phyloP scores from a whole-genome alignment of 23 tunicate species.

The Styela plicata region DNA sequence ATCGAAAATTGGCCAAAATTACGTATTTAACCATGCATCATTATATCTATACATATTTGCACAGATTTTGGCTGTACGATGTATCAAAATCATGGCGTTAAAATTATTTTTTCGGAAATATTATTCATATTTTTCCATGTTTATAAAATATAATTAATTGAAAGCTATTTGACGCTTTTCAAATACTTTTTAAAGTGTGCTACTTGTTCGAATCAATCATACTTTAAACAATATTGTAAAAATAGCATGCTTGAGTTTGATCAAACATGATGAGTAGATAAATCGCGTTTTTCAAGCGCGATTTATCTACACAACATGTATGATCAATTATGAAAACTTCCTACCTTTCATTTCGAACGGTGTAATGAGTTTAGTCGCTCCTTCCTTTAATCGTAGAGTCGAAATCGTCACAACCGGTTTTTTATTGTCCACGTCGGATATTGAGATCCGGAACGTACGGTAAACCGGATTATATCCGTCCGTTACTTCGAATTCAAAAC shows the following conservation, averaged over 20 bases:
- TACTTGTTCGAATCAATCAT: no score
- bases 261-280: no score
- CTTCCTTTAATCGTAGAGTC: slow-evolving; percentile 80
- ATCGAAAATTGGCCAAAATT: no score
- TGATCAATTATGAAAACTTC: neutral
- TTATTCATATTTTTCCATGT: neutral
- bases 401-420: slow-evolving; percentile 83
- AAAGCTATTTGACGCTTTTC: neutral
- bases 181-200: no score
- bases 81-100: neutral
- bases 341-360: slow-evolving; percentile 95
- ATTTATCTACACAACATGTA: no score
- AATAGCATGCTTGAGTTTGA: no score
- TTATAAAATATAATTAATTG: neutral
- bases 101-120: neutral
- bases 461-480: slow-evolving; percentile 98
- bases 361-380: slow-evolving; percentile 69
- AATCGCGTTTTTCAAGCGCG: no score
- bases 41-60: neutral
- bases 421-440: slow-evolving; percentile 97
- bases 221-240: no score
- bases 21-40: neutral
- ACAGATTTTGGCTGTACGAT: neutral
- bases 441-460: slow-evolving; percentile 91
- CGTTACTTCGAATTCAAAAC: slow-evolving; percentile 94